phyloP scores from a whole-genome alignment of 2,113 vertebrate species.

The Lepidothrix coronata region DNA sequence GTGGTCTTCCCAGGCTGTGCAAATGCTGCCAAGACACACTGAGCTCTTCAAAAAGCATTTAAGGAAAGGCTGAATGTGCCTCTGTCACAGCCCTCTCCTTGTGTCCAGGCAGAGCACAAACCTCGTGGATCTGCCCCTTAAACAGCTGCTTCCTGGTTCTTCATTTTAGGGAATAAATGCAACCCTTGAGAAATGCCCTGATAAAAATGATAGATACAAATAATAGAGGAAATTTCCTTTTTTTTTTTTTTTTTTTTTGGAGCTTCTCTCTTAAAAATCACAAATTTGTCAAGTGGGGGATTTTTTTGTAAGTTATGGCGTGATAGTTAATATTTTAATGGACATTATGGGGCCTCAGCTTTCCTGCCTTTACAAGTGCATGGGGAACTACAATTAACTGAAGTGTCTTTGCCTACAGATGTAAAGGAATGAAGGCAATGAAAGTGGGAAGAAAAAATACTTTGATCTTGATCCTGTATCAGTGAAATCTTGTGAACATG shows the following conservation, averaged over 20 bases:
- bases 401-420: not conserved
- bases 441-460: not conserved
- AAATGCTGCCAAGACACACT: not conserved
- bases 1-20: not conserved
- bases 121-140: not conserved
- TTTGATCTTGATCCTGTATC: not conserved
- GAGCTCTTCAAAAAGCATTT: not conserved
- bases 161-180: not conserved
- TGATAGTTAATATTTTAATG: not conserved
- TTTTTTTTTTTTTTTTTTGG: not conserved
- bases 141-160: not conserved
- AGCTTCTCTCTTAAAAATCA: not conserved
- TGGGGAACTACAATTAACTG: not conserved
- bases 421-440: not conserved
- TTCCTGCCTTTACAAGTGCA: not conserved
- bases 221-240: not conserved
- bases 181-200: not conserved
- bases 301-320: not conserved
- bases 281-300: rapidly evolving
- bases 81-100: not conserved
- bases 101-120: not conserved
- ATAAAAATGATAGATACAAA: not conserved
- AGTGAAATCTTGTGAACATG: not conserved
- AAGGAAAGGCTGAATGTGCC: not conserved
- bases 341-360: not conserved